Conservation (phyloP, 2,888 invertebrate species). For the Eudasyphora cyanicolor region DNA sequence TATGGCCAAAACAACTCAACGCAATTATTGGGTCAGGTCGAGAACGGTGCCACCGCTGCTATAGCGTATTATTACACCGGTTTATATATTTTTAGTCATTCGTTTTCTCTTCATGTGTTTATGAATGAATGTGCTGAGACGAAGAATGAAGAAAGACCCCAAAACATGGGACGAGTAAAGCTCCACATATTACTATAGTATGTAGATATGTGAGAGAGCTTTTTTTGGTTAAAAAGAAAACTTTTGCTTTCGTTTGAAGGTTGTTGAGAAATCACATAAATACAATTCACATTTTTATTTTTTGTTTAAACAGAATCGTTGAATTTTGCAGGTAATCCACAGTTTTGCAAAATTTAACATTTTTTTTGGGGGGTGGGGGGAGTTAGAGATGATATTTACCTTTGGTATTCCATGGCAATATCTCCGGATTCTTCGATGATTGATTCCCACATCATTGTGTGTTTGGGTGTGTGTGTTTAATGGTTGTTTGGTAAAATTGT, state of each 20-base stretch:
- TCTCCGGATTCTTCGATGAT: conserved; percentile 78
- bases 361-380: neutral
- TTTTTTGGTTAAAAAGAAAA: conserved; percentile 51
- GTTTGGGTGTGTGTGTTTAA: conserved; percentile 46
- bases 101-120: conserved; percentile 43
- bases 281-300: conserved; percentile 55
- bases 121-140: conserved; percentile 62
- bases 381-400: conserved; percentile 75
- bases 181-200: conserved; percentile 42
- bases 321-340: conserved; percentile 65
- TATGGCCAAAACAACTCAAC: conserved; percentile 49
- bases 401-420: conserved; percentile 78
- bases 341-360: conserved; percentile 58
- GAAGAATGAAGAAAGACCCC: conserved; percentile 20
- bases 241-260: conserved; percentile 72
- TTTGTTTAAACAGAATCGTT: conserved; percentile 53
- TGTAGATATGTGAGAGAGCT: conserved; percentile 58
- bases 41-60: conserved; percentile 53
- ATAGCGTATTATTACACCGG: conserved; percentile 47
- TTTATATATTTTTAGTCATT: conserved; percentile 42
- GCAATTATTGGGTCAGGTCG: conserved; percentile 69
- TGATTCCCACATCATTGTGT: conserved; percentile 79
- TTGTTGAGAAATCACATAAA: conserved; percentile 59
- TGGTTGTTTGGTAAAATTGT: conserved; percentile 39
- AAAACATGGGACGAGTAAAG: conserved; percentile 57